Conservation (phyloP, 2,888 invertebrate genomes). For the Leptopilina drosophilae region DNA sequence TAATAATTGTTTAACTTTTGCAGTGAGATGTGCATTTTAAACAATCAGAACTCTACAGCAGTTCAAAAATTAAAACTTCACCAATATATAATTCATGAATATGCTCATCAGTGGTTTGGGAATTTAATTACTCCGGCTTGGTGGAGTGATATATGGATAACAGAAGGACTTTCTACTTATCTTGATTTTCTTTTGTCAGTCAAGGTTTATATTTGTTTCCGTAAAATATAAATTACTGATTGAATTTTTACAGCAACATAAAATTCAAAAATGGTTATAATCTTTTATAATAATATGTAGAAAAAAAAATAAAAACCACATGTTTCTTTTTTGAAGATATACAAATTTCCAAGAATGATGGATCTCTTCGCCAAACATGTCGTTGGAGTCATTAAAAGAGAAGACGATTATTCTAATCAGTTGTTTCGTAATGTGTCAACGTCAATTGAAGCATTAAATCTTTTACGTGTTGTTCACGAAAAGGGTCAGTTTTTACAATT, state of each 20-base stretch:
- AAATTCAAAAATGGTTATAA: too few species aligned
- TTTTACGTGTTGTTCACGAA: background rate
- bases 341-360: slow-evolving; percentile 74
- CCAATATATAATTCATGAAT: slow-evolving; percentile 77
- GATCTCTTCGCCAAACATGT: slow-evolving; percentile 77
- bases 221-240: too few species aligned
- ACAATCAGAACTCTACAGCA: slow-evolving; percentile 20
- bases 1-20: too few species aligned
- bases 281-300: background rate
- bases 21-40: slow-evolving; percentile 51
- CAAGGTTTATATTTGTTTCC: slow-evolving; percentile 59
- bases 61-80: background rate
- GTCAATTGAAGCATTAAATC: background rate
- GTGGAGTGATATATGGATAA: slow-evolving; percentile 76
- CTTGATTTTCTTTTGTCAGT: slow-evolving; percentile 76
- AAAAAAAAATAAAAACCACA: background rate
- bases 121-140: slow-evolving; percentile 73
- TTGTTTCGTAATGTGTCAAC: background rate
- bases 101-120: slow-evolving; percentile 79
- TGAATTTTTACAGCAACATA: too few species aligned
- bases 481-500: background rate
- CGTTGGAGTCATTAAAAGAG: slow-evolving; percentile 67
- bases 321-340: background rate
- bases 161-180: slow-evolving; percentile 79
- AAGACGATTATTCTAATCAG: background rate